These are phyloP conservation scores for Bombyx mori DNA, from an alignment of 1,140 invertebrate species.

Conservation along the genomic window ASM3026992v2 NC_085112.1:2352501-2353000, in stretches of 20 bases:
- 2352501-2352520: constrained; percentile 14
- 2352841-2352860: too few relatives aligned
- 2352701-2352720: too few relatives aligned
- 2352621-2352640: constrained; percentile 20
- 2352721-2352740: too few relatives aligned
- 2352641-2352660: constrained; percentile 20
- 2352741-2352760: neutral
- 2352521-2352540: constrained; percentile 11
- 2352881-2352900: too few relatives aligned
- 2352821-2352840: too few relatives aligned
- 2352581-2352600: constrained; percentile 25
- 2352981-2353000: too few relatives aligned
- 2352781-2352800: neutral
- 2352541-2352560: constrained; percentile 14
- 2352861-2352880: too few relatives aligned
- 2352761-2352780: neutral
- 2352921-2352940: too few relatives aligned
- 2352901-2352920: too few relatives aligned
- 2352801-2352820: too few relatives aligned
- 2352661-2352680: constrained; percentile 6
- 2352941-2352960: too few relatives aligned
- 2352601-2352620: constrained; percentile 30
- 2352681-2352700: constrained; percentile 11
- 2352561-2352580: constrained; percentile 21
- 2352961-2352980: too few relatives aligned